Percentiles rank a stretch among this genome's conserved stretches.
These are phyloP conservation scores for Drosophila pseudoananassae DNA, from an alignment of 1,140 invertebrate genomes.

Conservation along the genomic window DNA sequence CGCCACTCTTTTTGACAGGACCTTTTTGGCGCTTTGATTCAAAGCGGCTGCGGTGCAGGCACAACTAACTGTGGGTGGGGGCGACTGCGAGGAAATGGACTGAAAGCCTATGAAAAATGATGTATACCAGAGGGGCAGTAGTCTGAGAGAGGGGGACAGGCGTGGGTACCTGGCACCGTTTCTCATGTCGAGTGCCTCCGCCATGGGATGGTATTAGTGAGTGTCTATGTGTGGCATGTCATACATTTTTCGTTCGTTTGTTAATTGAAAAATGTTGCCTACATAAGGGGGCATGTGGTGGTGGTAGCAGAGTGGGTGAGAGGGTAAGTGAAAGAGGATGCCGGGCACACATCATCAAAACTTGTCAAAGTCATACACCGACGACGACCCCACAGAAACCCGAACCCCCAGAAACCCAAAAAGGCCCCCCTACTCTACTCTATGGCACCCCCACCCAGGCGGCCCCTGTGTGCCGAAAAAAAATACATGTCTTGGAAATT, in stretches of 20 bases:
- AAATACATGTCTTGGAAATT: slow-evolving; percentile 76
- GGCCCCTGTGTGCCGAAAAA: slow-evolving; percentile 48
- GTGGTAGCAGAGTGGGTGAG: not conserved
- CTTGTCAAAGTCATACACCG: slow-evolving; percentile 71
- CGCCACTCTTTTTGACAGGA: slow-evolving; percentile 64
- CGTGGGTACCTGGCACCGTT: slow-evolving; percentile 54
- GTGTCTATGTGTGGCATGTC: slow-evolving; percentile 73
- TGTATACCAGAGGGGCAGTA: slow-evolving; percentile 32
- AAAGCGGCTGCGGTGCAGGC: slow-evolving; percentile 28
- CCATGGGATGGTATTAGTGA: slow-evolving; percentile 18
- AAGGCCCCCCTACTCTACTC: not conserved
- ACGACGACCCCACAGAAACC: not conserved
- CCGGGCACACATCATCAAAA: slow-evolving; percentile 68
- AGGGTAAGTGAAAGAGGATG: slow-evolving; percentile 6
- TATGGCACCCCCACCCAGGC: not conserved
- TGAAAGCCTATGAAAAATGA: slow-evolving; percentile 73
- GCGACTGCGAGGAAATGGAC: slow-evolving; percentile 15
- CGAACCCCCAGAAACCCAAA: not conserved
- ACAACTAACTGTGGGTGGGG: too few relatives aligned
- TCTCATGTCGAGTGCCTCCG: slow-evolving; percentile 43
- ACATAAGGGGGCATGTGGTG: slow-evolving; percentile 39
- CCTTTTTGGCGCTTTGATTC: slow-evolving; percentile 75
- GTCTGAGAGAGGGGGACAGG: not conserved
- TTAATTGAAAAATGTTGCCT: slow-evolving; percentile 82
- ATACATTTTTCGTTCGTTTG: slow-evolving; percentile 81